phyloP scores from a whole-genome alignment of 1,140 invertebrate species.

The Homarus americanus region DNA sequence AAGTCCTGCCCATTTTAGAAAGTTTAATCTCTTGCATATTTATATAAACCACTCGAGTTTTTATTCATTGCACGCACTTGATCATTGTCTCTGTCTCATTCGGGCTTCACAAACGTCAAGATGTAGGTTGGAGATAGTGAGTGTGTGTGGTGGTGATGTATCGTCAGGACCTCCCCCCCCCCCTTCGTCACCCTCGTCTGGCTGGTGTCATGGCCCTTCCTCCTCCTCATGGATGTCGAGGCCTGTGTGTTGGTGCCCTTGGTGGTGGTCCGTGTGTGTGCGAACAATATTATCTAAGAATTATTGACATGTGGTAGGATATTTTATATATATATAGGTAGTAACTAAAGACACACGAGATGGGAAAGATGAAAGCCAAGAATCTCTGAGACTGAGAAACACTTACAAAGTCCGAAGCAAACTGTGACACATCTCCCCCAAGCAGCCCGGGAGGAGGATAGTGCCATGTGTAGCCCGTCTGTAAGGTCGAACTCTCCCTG shows the following conservation, averaged over 20 bases:
- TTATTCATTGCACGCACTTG: background rate
- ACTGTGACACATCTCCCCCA: slow-evolving; percentile 57
- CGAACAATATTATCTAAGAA: background rate
- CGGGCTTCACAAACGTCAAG: background rate
- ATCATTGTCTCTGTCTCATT: background rate
- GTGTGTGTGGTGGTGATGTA: background rate
- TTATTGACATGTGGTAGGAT: background rate
- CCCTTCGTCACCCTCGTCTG: background rate
- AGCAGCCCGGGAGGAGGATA: background rate
- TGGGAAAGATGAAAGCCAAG: slow-evolving; percentile 49
- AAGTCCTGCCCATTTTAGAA: too few relatives aligned
- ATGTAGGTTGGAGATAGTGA: background rate
- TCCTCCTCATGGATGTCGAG: background rate
- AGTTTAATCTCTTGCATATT: too few relatives aligned
- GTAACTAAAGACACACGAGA: slow-evolving; percentile 38
- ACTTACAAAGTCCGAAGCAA: slow-evolving; percentile 43
- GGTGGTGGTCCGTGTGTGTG: background rate
- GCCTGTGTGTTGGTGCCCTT: too few relatives aligned
- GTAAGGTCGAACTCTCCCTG: slow-evolving; percentile 29
- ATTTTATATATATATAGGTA: slow-evolving; percentile 12
- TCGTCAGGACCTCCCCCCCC: background rate
- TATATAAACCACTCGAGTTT: background rate
- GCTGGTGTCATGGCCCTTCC: background rate
- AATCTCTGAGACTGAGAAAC: slow-evolving; percentile 46
- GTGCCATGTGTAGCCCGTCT: slow-evolving; percentile 8